Evolutionary conservation across 2,888 invertebrate genomes (phyloP), one percentile per base, ranked within the genome.

Genomic region (Emmelina monodactyla): DNA sequence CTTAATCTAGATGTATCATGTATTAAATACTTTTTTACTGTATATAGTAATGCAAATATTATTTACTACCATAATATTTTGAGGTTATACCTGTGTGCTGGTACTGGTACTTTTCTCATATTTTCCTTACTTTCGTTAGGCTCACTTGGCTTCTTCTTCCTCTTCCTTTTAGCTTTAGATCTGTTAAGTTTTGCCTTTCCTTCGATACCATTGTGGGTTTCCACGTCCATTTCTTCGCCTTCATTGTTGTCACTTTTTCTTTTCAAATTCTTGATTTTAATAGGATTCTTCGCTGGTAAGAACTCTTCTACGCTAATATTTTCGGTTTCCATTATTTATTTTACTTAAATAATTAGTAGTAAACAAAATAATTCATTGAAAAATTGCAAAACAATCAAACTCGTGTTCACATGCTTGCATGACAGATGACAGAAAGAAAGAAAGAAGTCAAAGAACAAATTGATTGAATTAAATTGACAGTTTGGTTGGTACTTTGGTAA

Each of bases 21-120:
- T n/a, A n/a, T n/a, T n/a, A n/a, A n/a, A n/a, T n/a, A n/a, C n/a
- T n/a, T n/a, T n/a, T n/a, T n/a, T n/a, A n/a, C n/a, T n/a, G n/a
- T n/a, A n/a, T n/a, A n/a, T n/a, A n/a, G n/a, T n/a, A n/a, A n/a
- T n/a, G n/a, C n/a, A n/a, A n/a, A n/a, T n/a, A n/a, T n/a, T n/a
- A n/a, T n/a, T n/a, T n/a, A n/a, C n/a, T n/a, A n/a, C n/a, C n/a
- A n/a, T n/a, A n/a, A n/a, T n/a, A n/a, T 31, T 50, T 56, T 47
- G 44, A 62, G 59, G 63, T 68, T 49, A 44, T 65, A 84, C 84
- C 84, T 88, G 62, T 99, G 93, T 3, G 91, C 83, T 10, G 99
- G 99, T n/a, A 99, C 94, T 5, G 91, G 73, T 22, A 99, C 78
- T 79, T 88, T 89, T 43, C 89, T 79, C 60, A 87, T 79, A 46